These are phyloP conservation scores for Fukomys damarensis DNA, from an alignment of 2,113 vertebrate species.

Conservation along the genomic window DNA sequence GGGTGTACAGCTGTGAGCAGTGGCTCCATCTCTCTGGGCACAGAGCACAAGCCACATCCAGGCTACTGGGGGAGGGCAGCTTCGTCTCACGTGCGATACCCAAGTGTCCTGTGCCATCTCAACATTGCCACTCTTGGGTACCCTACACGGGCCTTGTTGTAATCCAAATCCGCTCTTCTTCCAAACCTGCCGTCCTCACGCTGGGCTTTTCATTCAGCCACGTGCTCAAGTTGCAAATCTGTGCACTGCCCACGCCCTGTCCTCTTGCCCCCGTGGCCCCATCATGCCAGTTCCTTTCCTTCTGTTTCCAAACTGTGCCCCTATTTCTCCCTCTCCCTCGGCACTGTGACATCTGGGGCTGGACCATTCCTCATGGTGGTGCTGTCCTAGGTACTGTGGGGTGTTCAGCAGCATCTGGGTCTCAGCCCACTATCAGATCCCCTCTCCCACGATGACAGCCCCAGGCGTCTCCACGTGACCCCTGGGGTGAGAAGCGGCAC, in stretches of 20 bases:
- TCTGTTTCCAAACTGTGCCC: no score
- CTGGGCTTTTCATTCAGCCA: not conserved
- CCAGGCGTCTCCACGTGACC: no score
- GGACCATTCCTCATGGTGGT: no score
- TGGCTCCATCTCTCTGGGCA: not conserved
- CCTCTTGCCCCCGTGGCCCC: not conserved
- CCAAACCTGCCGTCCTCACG: not conserved
- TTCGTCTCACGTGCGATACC: not conserved
- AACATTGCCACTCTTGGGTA: accelerated
- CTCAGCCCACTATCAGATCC: no score
- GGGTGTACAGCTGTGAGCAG: not conserved
- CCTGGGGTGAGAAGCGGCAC: no score
- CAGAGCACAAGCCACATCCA: not conserved
- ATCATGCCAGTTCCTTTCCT: not conserved
- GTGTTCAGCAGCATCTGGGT: not conserved
- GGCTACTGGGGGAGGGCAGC: not conserved
- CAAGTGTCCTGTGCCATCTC: accelerated
- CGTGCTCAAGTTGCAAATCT: not conserved
- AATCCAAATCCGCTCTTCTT: not conserved
- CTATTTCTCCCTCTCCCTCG: not conserved
- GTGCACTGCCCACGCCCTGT: accelerated
- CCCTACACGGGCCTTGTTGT: accelerated
- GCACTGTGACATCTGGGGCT: no score
- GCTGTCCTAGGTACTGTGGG: accelerated
- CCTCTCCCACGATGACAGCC: not conserved